Percentiles rank a stretch among this genome's conserved stretches.
Evolutionary conservation across 2,888 invertebrate species (phyloP).

Genomic region (Machimus atricapillus): DNA sequence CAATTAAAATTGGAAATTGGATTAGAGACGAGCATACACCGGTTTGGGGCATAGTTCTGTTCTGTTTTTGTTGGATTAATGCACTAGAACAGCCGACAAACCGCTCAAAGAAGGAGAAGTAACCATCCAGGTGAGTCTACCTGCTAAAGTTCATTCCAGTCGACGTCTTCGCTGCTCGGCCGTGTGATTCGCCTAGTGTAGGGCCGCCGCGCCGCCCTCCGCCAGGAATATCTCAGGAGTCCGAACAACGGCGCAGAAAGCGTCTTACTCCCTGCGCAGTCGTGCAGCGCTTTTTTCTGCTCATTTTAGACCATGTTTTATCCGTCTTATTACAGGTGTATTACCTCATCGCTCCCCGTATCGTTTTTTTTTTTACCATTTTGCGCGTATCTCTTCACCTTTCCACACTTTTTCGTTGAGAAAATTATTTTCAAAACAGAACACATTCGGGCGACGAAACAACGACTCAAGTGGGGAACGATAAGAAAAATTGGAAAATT

Average conservation of each 20-base stretch:
- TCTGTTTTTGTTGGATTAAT: slow-evolving; percentile 25
- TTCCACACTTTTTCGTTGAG: slow-evolving; percentile 11
- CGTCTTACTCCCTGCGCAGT: background rate
- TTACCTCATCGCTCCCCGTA: slow-evolving; percentile 34
- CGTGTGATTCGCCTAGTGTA: background rate
- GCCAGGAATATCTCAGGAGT: background rate
- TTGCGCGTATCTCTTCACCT: background rate
- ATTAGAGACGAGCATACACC: slow-evolving; percentile 5
- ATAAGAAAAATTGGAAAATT: background rate
- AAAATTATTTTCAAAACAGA: background rate
- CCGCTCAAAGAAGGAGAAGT: background rate
- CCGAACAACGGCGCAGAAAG: background rate
- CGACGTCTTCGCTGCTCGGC: background rate
- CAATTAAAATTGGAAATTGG: slow-evolving; percentile 27
- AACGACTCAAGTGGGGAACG: background rate
- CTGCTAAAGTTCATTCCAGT: slow-evolving; percentile 19
- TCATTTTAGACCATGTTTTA: slow-evolving; percentile 11
- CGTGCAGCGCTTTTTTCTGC: background rate
- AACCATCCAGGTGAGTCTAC: slow-evolving; percentile 32
- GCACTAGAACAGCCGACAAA: background rate
- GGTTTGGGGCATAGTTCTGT: slow-evolving; percentile 6
- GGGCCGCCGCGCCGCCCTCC: background rate
- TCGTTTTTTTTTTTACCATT: background rate
- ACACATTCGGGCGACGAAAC: background rate
- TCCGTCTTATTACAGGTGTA: slow-evolving; percentile 21